Evolutionary conservation across 92 coral and sea anemone species (phyloP), one percentile per base, ranked within the genome.

Genomic region (Porites rus): DNA sequence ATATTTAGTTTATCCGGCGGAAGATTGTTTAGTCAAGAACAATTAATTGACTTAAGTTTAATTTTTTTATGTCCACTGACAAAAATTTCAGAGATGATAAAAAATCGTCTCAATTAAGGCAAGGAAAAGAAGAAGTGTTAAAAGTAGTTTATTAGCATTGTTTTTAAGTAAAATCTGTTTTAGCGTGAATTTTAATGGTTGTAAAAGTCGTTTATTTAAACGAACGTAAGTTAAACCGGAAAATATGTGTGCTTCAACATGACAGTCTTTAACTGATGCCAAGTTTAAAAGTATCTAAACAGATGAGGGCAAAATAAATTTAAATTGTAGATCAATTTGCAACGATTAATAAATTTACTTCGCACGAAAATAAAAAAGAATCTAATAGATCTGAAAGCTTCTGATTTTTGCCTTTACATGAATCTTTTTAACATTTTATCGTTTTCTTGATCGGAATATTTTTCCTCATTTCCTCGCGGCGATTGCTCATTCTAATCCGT

Each of bases 201-300:
- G 72, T 69, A 62, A 43, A 63, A 63, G 59, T 65, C 72, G 24
- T 65, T 13, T 14, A 64, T 78, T 52, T 28, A 28, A 20, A 20
- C 60, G 7, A 63, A 19, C 19, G 83, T 64, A 58, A 65, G 72
- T 38, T 78, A 13, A n/a, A 71, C 72, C 72, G 83, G 51, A 78
- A 64, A 78, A 78, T 38, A 38, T 0, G 17, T 76, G 46, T 50
- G 20, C 72, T 64, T 14, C 25, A 63, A 54, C 72, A 18, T 38
- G 79, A 19, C 14, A 56, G 56, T 54, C 18, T 10, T 58, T 11
- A 14, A 6, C 43, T 78, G 25, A 14, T 6, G 21, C 46, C 63
- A 63, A 18, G 64, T 19, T 64, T 38, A 38, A 38, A 24, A 8
- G n/a, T 78, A 24, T 25, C 53, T 46, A 64, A 64, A 78, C 21